Conservation (phyloP, 2,888 invertebrate genomes). For the Cheiracanthium punctorium region DNA sequence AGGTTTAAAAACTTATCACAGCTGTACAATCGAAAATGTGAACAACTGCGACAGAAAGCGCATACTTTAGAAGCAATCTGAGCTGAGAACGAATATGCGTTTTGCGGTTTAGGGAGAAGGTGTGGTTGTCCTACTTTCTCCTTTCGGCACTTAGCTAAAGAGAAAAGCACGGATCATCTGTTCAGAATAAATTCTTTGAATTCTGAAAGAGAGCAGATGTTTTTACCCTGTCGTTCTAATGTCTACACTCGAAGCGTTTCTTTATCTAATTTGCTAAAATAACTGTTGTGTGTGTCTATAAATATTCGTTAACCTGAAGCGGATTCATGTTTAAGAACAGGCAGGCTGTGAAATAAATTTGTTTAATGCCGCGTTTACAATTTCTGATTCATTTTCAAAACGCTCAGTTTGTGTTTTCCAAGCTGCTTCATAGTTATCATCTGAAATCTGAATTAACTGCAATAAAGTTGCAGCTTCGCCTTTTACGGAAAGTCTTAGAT, state of each 20-base stretch:
- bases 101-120: neutral
- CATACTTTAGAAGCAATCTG: too few species aligned
- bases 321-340: neutral
- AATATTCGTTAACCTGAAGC: conserved; percentile 1
- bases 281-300: too few species aligned
- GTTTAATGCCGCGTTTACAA: neutral
- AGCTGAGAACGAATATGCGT: neutral
- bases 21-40: neutral
- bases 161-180: neutral
- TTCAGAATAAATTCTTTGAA: neutral
- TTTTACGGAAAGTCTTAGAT: too few species aligned
- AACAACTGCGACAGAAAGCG: neutral
- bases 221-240: neutral
- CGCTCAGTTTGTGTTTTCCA: neutral
- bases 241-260: neutral
- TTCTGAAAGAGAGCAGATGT: neutral
- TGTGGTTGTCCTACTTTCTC: neutral
- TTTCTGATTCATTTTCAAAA: too few species aligned
- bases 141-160: neutral
- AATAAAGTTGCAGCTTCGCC: neutral
- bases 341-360: neutral
- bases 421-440: neutral
- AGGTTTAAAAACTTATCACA: too few species aligned
- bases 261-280: neutral
- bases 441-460: too few species aligned